Base-by-base conservation (phyloP, 1,140 invertebrate species). In the Leptinotarsa texana region DNA sequence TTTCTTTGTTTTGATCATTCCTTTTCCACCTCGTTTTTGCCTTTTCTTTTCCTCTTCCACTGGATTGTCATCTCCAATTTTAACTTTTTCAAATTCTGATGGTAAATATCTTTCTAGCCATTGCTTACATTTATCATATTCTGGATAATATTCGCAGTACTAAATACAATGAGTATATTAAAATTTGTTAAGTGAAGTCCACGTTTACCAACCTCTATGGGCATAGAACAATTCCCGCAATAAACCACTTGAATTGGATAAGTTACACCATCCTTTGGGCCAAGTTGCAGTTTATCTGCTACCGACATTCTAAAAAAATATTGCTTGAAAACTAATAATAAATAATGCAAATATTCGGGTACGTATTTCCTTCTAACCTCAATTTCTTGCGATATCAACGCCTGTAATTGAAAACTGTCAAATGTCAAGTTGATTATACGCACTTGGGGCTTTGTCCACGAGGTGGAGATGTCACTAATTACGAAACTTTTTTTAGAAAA, bases 111-210 rank as follows among this genome's bases (percentile, higher is more conserved):
- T 93, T 85, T 98, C 95, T 63, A 99, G 84, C 98, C 98, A 99
- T 82, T 94, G 91, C 85, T 97, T 98, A 84, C 98, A 99, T 87
- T 98, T 98, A 74, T 98, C 97, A 87, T 96, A 96, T 84, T 97
- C 95, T 57, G 97, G 96, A 87, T 98, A 98, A 87, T 96, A 98
- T 89, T 99, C 97, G 85, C 98, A 99, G 84, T 99, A 99, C 93
- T 67, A 83, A 70, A 75, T 85, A 48, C 82, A 72, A 69, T 62
- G 3, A 57, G n/a, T 13, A 17, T 57, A 57, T 57, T 57, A 18
- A 57, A 57, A 17, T 57, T 57, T 57, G 51, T n/a, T 17, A 57
- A n/a, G 51, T 18, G 13, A 57, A 57, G 1, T 15, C 13, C 13
- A 67, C 47, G 22, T 68, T 73, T 18, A 75, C 82, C 87, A 88